These are phyloP conservation scores for Prenolepis imparis DNA, from an alignment of 2,888 invertebrate genomes.

Conservation along the genomic window DNA sequence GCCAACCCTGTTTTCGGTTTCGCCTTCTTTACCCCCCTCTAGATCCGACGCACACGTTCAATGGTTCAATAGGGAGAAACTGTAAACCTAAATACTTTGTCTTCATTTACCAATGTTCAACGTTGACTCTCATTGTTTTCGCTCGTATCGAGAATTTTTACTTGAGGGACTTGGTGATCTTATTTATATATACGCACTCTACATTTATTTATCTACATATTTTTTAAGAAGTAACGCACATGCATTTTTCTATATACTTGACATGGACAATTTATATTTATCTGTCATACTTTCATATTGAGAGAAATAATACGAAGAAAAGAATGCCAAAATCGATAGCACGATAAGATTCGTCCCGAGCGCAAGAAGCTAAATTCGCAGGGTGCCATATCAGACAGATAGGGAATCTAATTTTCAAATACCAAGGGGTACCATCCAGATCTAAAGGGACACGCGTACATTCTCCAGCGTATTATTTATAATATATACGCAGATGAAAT, in stretches of 20 bases:
- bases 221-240: background rate
- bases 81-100: conserved; percentile 68
- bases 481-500: conserved; percentile 81
- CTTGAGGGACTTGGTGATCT: background rate
- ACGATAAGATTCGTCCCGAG: conserved; percentile 61
- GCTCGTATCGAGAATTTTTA: conserved; percentile 41
- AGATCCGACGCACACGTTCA: conserved; percentile 67
- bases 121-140: conserved; percentile 70
- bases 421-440: conserved; percentile 75
- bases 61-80: conserved; percentile 61
- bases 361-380: conserved; percentile 53
- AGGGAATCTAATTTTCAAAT: conserved; percentile 86
- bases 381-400: conserved; percentile 83
- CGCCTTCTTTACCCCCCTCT: conserved; percentile 45
- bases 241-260: background rate
- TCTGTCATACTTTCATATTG: background rate
- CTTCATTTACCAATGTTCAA: conserved; percentile 73
- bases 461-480: conserved; percentile 84
- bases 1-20: conserved; percentile 66
- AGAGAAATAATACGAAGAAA: background rate
- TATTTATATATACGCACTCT: background rate
- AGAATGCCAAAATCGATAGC: conserved; percentile 7
- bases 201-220: background rate
- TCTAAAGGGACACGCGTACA: conserved; percentile 76
- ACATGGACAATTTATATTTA: background rate